A percentile compares a stretch with the other conserved stretches of the same genome.
These are phyloP conservation scores for Drosophila carrolli DNA, from an alignment of 1,140 invertebrate species.

Conservation along the genomic window DNA sequence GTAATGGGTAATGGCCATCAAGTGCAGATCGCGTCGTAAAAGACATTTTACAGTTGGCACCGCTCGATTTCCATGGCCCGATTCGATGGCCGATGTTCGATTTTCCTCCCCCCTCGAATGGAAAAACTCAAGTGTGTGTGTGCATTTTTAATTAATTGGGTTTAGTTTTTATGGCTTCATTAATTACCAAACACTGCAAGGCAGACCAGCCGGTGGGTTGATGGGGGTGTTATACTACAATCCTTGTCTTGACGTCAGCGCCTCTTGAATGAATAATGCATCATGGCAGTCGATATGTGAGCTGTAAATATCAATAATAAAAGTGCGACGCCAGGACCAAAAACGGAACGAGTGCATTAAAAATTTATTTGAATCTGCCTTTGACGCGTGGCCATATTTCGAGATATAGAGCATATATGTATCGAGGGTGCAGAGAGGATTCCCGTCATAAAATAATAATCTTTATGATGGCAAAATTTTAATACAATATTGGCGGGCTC, in stretches of 20 bases:
- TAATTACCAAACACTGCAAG: constrained; percentile 72
- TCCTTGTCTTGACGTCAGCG: constrained; percentile 76
- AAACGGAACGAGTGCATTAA: constrained; percentile 72
- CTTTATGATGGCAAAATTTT: constrained; percentile 82
- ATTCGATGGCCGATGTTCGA: constrained; percentile 37
- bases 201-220: constrained; percentile 9
- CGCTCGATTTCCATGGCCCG: constrained; percentile 53
- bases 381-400: constrained; percentile 65
- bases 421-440: constrained; percentile 2
- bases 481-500: constrained; percentile 71
- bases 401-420: neutral
- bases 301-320: constrained; percentile 81
- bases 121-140: constrained; percentile 37
- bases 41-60: constrained; percentile 78
- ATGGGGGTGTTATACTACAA: neutral
- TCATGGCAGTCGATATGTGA: constrained; percentile 61
- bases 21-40: constrained; percentile 79
- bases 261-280: constrained; percentile 78
- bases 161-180: constrained; percentile 84
- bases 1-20: constrained; percentile 78
- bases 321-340: constrained; percentile 71
- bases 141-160: constrained; percentile 84
- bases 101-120: constrained; percentile 13
- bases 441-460: constrained; percentile 76
- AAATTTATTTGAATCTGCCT: constrained; percentile 81